A percentile compares a stretch with the other conserved stretches of the same genome.
Evolutionary conservation across 1,140 invertebrate genomes (phyloP).

Genomic region (Drosophila dunni): DNA sequence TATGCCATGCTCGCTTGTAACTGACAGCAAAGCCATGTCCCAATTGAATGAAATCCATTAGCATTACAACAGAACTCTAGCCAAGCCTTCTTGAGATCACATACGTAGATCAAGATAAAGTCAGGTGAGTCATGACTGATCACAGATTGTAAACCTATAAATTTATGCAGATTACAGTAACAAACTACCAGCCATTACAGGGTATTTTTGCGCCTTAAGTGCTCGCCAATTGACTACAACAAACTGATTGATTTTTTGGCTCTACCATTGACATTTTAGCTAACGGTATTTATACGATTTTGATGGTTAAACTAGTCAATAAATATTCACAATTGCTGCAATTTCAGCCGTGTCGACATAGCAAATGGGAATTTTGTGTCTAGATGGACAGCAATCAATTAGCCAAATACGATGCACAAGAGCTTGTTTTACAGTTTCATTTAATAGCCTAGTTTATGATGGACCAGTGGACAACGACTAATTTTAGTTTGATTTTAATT

Average conservation of each 20-base stretch:
- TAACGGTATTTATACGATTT: slow-evolving; percentile 10
- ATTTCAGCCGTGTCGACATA: slow-evolving; percentile 22
- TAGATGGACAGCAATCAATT: slow-evolving; percentile 32
- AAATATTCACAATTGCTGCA: slow-evolving; percentile 21
- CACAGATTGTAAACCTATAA: background rate
- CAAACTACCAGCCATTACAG: background rate
- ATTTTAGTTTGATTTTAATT: slow-evolving; percentile 5
- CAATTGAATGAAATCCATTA: background rate
- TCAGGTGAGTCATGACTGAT: slow-evolving; percentile 1
- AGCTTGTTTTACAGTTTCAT: slow-evolving; percentile 11
- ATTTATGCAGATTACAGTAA: background rate
- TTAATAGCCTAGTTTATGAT: slow-evolving; percentile 30
- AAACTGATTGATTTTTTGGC: slow-evolving; percentile 1
- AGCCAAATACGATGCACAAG: slow-evolving; percentile 29
- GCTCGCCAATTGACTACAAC: background rate
- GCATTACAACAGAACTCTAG: background rate
- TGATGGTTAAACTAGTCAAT: slow-evolving; percentile 32
- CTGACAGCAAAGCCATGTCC: slow-evolving; percentile 3
- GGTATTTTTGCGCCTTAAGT: background rate
- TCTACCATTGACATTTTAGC: slow-evolving; percentile 11
- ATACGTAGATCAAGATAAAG: background rate
- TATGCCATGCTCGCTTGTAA: background rate
- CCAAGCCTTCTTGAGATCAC: background rate
- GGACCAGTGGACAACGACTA: background rate
- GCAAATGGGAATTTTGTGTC: slow-evolving; percentile 22